These are phyloP conservation scores for Megastigmus dorsalis DNA, from an alignment of 2,888 invertebrate genomes.

Conservation along the genomic window DNA sequence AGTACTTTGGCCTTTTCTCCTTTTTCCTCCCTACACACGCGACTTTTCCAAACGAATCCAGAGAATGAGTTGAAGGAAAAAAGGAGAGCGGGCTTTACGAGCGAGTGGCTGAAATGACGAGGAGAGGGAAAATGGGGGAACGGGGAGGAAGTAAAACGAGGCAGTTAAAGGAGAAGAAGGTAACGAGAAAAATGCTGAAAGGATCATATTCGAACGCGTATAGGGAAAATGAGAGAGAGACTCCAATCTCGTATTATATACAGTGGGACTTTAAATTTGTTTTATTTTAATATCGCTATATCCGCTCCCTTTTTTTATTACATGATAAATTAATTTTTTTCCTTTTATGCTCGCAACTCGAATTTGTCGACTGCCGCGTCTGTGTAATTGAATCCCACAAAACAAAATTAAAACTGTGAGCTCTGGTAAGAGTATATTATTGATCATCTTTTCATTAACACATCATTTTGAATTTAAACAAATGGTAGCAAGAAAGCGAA, in stretches of 20 bases:
- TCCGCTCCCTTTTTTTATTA: neutral
- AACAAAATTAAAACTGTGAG: too few species aligned
- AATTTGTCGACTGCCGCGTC: too few species aligned
- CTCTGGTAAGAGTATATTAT: too few species aligned
- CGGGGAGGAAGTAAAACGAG: neutral
- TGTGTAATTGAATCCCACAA: too few species aligned
- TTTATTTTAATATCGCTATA: constrained; percentile 22
- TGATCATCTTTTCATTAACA: too few species aligned
- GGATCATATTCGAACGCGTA: constrained; percentile 7
- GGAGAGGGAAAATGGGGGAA: neutral
- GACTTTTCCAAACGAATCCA: neutral
- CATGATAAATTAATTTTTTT: too few species aligned
- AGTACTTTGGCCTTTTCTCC: neutral
- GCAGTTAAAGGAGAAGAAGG: neutral
- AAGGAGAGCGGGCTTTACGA: neutral
- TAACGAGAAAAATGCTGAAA: neutral
- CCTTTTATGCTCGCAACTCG: too few species aligned
- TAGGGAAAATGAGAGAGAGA: neutral
- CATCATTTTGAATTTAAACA: too few species aligned
- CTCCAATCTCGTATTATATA: neutral
- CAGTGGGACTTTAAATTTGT: neutral
- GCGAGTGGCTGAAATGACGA: neutral
- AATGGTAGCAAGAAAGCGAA: too few species aligned
- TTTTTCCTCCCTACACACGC: too few species aligned
- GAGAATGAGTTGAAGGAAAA: neutral